Base-by-base conservation (phyloP, 2,113 vertebrate genomes). In the Proterorhinus semilunaris region DNA sequence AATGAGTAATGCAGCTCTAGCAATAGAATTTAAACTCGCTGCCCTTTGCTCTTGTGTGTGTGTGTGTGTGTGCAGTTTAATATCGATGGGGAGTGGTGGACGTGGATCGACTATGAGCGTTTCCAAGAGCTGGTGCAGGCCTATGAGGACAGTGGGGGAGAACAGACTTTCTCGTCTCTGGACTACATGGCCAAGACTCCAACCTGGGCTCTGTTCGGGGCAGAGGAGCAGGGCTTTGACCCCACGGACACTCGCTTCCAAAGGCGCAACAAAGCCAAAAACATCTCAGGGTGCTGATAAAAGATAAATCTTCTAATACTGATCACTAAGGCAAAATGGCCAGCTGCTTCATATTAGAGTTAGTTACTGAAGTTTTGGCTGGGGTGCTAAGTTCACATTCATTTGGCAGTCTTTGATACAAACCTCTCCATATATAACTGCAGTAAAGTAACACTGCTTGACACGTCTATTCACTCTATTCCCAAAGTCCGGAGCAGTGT, bases 81-180 rank as follows among this genome's bases (percentile, higher is more conserved):
- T 90, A 83, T 96, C 11, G 74, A 87, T 0, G 92, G 94, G 0
- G 91, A 95, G 71, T 98, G 97, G 96, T 92, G 91, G 91, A 99
- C 96, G 0, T 98, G 97, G 97, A 98, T 99, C 0, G 75, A 99
- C 90, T 99, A 96, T 0, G 79, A 88, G 21, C 90, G 92, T 6
- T 99, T 98, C 88, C 98, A 97, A 83, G 90, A 94, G 65, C 92
- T 98, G 57, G 78, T 92, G 51, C 81, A 46, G 69, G 84, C 76
- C 4, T 87, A 92, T 0, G 88, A 94, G 52, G 84, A 77, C 3
- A 96, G 93, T 0, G 74, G 86, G 0, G 93, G 94, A 0, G 64
- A 74, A 57, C 72, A 55, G 74, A 87, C 75, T 8, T 98, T 99
- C 91, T 90, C 95, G 0, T 88, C 95, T 0, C n/a, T 89, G 2